Base-by-base conservation (phyloP, 2,113 vertebrate species). In the Pitta sordida region DNA sequence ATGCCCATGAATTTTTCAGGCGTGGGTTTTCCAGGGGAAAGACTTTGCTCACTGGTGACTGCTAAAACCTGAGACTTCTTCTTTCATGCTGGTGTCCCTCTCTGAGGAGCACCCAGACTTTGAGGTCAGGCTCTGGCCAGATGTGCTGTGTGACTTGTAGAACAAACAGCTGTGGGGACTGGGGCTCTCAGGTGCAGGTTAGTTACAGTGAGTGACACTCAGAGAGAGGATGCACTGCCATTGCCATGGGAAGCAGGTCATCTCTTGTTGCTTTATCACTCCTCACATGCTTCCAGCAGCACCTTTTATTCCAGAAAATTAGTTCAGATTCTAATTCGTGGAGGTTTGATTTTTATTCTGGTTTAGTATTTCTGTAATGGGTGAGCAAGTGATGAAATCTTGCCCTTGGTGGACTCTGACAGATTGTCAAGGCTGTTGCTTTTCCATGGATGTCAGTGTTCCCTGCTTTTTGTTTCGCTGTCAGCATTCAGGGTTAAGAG, bases 161-260 rank as follows among this genome's bases (percentile, higher is more conserved):
- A 63, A 34, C 39, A 59, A n/a, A 32, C 34, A 75, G 82, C 63
- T 32, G 56, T 71, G 30, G 22, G 27, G 14, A 27, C 64, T 1
- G 1, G 67, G 53, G 55, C 53, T 52, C 48, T 69, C 2, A 3
- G 22, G 5, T 53, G 34, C 65, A 71, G 75, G 3, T 41, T 46
- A 36, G 16, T 76, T 60, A n/a, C n/a, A n/a, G n/a, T n/a, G n/a
- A n/a, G n/a, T n/a, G n/a, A n/a, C n/a, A n/a, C n/a, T n/a, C n/a
- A n/a, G n/a, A n/a, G n/a, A n/a, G n/a, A n/a, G 2, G 12, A 34
- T 39, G 19, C 1, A 0, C 73, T 73, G 70, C 63, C 1, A 23
- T 89, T 91, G 93, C 75, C 84, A 74, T 41, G 63, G 87, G 84
- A 87, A 95, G 63, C 70, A 60, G 55, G 49, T 94, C 77, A 74